Conservation (phyloP, 2,888 invertebrate genomes). For the Latrodectus hesperus region DNA sequence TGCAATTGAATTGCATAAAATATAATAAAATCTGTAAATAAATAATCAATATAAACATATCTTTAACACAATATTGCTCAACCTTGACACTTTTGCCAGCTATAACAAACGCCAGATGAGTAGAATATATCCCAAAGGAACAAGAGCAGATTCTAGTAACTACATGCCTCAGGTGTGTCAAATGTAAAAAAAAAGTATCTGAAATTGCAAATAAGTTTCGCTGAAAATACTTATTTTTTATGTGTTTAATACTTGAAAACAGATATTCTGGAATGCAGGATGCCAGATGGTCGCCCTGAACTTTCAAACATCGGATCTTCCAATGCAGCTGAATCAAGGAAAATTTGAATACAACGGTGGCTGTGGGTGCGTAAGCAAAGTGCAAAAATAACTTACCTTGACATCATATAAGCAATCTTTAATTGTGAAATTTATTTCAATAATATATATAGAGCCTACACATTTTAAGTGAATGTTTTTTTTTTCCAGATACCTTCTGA, state of each 20-base stretch:
- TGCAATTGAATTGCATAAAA: too few species aligned
- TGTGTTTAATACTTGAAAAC: neutral
- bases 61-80: neutral
- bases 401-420: too few species aligned
- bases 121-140: conserved; percentile 98
- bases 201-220: neutral
- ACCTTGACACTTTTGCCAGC: conserved; percentile 72
- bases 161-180: conserved; percentile 94
- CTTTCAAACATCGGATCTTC: conserved; percentile 98
- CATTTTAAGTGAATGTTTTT: neutral
- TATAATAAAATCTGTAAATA: too few species aligned
- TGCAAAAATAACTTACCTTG: neutral
- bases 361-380: conserved; percentile 81
- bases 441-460: neutral
- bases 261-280: conserved; percentile 99
- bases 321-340: conserved; percentile 99
- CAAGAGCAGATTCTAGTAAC: conserved; percentile 98
- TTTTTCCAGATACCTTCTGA: conserved; percentile 85
- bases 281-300: conserved; percentile 99
- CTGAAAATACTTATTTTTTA: too few species aligned
- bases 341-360: conserved; percentile 99
- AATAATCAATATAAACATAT: neutral
- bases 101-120: conserved; percentile 99
- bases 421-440: neutral
- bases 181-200: neutral